Evolutionary conservation across 1,140 invertebrate genomes (phyloP), one percentile per base, ranked within the genome.

Genomic region (Eumeta japonica): DNA sequence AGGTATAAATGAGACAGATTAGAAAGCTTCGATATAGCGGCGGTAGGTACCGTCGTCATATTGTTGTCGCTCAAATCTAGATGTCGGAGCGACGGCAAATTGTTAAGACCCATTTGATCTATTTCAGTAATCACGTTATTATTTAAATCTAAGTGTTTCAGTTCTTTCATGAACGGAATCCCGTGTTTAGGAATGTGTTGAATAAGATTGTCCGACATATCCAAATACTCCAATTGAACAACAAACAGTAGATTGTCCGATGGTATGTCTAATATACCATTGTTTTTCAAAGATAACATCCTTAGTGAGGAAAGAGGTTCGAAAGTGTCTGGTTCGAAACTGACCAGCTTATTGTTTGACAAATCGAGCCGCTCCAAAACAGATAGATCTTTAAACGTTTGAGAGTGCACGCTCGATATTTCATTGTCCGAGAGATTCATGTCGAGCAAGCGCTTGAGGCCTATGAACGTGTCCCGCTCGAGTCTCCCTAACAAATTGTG

Each of bases 11-110:
- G 80, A 28, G 81, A 81, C 24, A 92, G 79, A 52, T 87, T 83
- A 39, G 81, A 81, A 52, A 92, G 75, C 71, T 87, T 87, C 3
- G 86, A 81, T 27, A 92, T 66, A 35, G 87, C 81, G 20, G 78
- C 74, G 13, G 87, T 90, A 35, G 89, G 89, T 35, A 92, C 82
- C 34, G 76, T 75, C 40, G 87, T 88, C 49, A 92, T 77, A 68
- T 90, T 90, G 62, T 91, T 91, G 49, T 88, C 84, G 35, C 87
- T 85, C 35, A 95, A 65, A 62, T 92, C 83, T 32, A 94, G 74
- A 49, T 81, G 76, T 29, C 84, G 78, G 1, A 95, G 58, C 20
- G 81, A 79, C 17, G 81, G 79, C 16, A 90, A 63, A 39, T 82
- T 81, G 40, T 86, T 81, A 43, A 91, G 83, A 20, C 86, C 81